Base-by-base conservation (phyloP, 2,113 vertebrate species). In the Pongo pygmaeus region DNA sequence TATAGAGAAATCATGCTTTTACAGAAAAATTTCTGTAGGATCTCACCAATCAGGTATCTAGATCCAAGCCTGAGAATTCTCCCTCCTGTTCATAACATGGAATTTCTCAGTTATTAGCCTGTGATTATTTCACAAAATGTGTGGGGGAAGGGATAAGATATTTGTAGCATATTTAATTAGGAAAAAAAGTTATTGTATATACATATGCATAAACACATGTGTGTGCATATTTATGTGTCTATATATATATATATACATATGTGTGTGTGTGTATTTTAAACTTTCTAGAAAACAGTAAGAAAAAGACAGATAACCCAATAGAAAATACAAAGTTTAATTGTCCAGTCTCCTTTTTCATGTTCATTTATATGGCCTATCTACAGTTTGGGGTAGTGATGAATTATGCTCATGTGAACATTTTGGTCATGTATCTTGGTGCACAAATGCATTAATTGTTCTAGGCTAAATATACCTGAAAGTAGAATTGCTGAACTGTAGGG, bases 41-140 rank as follows among this genome's bases (percentile, higher is more conserved):
- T 48, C 10, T 9, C 6, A 64, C 50, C 22, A 78, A 38, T 79
- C 25, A 72, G 30, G 25, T 77, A 38, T 40, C 11, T 13, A 57
- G 40, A 59, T 70, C 32, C 50, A 78, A 95, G 43, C 11, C 48
- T 40, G 78, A 70, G 30, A 77, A 70, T 38, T n/a, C 61, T 59
- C 52, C 1, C 10, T 22, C 23, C n/a, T 64, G 3, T 40, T 84
- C 12, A 30, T 35, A 14, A 84, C 18, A 17, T 5, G 18, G 22
- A 27, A 59, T 52, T 90, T 50, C 52, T 97, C 70, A 80, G 27
- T 80, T n/a, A 16, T 38, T 59, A 40, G 11, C n/a, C 59, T 94
- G 83, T 85, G 25, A 30, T 40, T n/a, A 55, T 77, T 67, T 91
- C 48, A 87, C 61, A 59, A 91, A 13, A 43, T 1, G 2, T 67